These are phyloP conservation scores for Hippocampus kuda DNA, from an alignment of 2,797 vertebrate species.

Conservation along the genomic window DNA sequence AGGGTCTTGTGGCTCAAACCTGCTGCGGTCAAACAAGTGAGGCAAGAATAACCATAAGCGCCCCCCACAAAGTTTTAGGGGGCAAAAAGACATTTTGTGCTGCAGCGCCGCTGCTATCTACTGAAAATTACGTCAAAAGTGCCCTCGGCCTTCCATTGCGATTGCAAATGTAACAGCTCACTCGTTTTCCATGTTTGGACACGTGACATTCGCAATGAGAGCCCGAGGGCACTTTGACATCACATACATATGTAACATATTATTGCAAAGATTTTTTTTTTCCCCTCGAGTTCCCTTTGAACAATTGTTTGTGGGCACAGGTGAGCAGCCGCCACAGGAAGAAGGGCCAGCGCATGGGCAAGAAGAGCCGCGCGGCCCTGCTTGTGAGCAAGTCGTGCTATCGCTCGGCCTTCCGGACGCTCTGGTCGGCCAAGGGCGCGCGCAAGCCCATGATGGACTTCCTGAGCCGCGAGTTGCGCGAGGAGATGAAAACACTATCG, in stretches of 20 bases:
- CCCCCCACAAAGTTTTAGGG: neutral
- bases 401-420: slow-evolving; percentile 47
- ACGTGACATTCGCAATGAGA: no score
- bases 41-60: no score
- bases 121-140: no score
- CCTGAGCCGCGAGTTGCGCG: slow-evolving; percentile 49
- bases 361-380: slow-evolving; percentile 48
- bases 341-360: slow-evolving; percentile 41
- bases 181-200: no score
- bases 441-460: slow-evolving; percentile 60
- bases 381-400: slow-evolving; percentile 57
- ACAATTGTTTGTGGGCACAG: slow-evolving; percentile 5
- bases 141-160: no score
- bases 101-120: neutral
- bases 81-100: neutral
- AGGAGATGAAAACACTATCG: slow-evolving; percentile 53
- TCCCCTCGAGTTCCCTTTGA: no score
- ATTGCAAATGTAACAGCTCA: no score
- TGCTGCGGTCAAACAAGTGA: slow-evolving; percentile 26
- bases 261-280: no score
- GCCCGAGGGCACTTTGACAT: no score
- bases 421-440: slow-evolving; percentile 56
- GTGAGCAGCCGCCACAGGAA: slow-evolving; percentile 8
- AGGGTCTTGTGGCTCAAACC: slow-evolving; percentile 44
- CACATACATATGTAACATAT: no score